A percentile compares a stretch with the other conserved stretches of the same genome.
Conservation (phyloP, 1,140 invertebrate genomes). For the Drosophila ercepeae region DNA sequence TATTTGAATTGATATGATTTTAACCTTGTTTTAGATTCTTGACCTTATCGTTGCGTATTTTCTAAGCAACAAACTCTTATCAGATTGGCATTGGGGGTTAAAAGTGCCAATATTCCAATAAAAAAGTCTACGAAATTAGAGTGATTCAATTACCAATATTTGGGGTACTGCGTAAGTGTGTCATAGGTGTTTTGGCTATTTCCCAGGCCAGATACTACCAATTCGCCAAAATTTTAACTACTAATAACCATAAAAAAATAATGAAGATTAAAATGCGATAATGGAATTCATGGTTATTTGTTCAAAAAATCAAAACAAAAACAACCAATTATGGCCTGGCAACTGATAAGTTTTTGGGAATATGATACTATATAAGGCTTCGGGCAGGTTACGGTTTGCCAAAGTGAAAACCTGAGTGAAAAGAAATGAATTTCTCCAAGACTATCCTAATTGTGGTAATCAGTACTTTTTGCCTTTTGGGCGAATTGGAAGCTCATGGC, state of each 20-base stretch:
- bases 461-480: slow-evolving; percentile 1
- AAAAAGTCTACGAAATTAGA: slow-evolving; percentile 12
- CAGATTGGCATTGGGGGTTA: slow-evolving; percentile 31
- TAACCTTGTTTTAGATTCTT: slow-evolving; percentile 23
- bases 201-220: slow-evolving; percentile 30
- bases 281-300: slow-evolving; percentile 23
- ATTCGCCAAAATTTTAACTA: slow-evolving; percentile 51
- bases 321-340: not conserved
- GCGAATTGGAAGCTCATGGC: slow-evolving; percentile 85
- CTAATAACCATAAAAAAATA: slow-evolving; percentile 39
- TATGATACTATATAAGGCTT: slow-evolving; percentile 55
- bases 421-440: slow-evolving; percentile 36
- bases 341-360: slow-evolving; percentile 37
- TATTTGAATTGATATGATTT: not conserved
- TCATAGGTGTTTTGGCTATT: slow-evolving; percentile 49
- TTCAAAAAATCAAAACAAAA: slow-evolving; percentile 44
- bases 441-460: slow-evolving; percentile 16
- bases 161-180: slow-evolving; percentile 21
- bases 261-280: slow-evolving; percentile 43
- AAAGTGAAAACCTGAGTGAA: slow-evolving; percentile 44
- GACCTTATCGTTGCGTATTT: not conserved
- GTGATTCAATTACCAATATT: slow-evolving; percentile 38
- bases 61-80: slow-evolving; percentile 31
- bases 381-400: not conserved
- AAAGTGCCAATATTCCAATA: not conserved